phyloP scores from a whole-genome alignment of 1,140 invertebrate species.

The Trypoxylus dichotomus region DNA sequence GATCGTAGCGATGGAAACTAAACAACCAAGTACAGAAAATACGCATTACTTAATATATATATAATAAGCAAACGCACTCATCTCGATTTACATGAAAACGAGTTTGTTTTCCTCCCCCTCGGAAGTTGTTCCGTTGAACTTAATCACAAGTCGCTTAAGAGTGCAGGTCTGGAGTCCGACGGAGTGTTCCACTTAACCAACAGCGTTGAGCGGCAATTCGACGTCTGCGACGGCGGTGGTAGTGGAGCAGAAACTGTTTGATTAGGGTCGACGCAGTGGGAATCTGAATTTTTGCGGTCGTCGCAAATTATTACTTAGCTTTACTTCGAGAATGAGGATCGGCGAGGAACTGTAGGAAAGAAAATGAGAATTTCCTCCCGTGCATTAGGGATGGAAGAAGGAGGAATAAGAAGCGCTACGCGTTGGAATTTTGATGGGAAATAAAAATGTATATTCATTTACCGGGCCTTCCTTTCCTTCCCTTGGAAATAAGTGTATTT shows the following conservation, averaged over 20 bases:
- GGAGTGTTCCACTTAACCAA: neutral
- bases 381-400: neutral
- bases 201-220: neutral
- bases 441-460: neutral
- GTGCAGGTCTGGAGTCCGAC: neutral
- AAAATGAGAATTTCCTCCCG: neutral
- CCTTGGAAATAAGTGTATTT: no score
- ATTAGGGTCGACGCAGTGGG: conserved; percentile 10
- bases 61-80: neutral
- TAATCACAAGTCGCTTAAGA: conserved; percentile 14
- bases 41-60: neutral
- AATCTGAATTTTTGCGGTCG: conserved; percentile 15
- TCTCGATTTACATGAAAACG: conserved; percentile 16
- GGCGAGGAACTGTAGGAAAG: neutral
- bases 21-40: neutral
- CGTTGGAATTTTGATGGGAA: neutral
- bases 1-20: neutral
- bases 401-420: neutral
- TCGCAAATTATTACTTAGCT: conserved; percentile 2
- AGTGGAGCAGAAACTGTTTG: neutral
- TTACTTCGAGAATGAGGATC: neutral
- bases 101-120: neutral
- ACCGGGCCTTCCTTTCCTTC: neutral
- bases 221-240: no score
- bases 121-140: neutral